Conservation (phyloP, 2,113 vertebrate genomes). For the Sturnira hondurensis region DNA sequence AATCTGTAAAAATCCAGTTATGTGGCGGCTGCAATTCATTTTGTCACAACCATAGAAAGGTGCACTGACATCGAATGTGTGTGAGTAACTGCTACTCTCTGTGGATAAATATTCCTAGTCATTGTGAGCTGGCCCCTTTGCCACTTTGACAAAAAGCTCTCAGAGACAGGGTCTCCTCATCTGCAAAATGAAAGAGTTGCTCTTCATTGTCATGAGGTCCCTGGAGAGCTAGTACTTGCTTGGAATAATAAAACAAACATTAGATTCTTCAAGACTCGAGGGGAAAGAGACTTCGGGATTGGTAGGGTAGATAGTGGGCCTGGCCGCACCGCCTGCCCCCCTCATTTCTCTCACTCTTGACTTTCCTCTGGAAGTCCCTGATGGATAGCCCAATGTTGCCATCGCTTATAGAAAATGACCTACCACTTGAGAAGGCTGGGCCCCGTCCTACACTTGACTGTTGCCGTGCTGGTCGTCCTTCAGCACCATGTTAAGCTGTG, state of each 20-base stretch:
- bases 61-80: not conserved
- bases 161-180: not conserved
- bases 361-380: not conserved
- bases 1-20: not conserved
- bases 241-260: not conserved
- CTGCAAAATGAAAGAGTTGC: not conserved
- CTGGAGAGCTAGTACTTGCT: not conserved
- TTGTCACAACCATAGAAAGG: not conserved
- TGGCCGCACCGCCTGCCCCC: rapidly evolving
- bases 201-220: not conserved
- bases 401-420: not conserved
- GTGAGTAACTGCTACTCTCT: not conserved
- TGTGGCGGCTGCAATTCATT: not conserved
- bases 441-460: not conserved
- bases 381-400: not conserved
- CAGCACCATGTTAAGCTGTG: not conserved
- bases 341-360: not conserved
- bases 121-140: not conserved
- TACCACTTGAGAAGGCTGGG: not conserved
- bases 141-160: not conserved
- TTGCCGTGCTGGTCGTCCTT: too few species aligned
- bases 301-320: too few species aligned
- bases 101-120: not conserved
- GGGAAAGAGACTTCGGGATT: not conserved
- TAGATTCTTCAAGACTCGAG: not conserved